Base-by-base conservation (phyloP, 2,888 invertebrate species). In the Euplexia lucipara region DNA sequence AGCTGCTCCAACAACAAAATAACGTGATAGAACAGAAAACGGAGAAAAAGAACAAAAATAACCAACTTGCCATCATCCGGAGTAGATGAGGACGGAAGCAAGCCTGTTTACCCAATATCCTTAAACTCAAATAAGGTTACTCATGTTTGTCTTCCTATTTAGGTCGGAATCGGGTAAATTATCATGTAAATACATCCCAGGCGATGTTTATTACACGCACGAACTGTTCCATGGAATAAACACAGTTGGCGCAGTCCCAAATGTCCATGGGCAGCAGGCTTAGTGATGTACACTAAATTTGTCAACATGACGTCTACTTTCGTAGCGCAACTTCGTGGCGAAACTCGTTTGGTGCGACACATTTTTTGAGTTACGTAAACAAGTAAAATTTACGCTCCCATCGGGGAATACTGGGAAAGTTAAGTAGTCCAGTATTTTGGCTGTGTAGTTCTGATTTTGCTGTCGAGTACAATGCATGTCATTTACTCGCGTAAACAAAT, bases 161-260 rank as follows among this genome's bases (percentile, higher is more conserved):
- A 76, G 62, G 73, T 70, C 53, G 41, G 48, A 70, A 78, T 72
- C 53, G 68, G 65, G 69, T 62, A 80, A 82, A 85, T 86, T 80
- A 81, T 83, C 82, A 89, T 89, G 88, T 85, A 84, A 87, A 89
- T 90, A 85, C 81, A 85, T 84, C 78, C 78, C 68, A 71, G 66
- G 80, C 74, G 69, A 83, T 86, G 83, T 83, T 84, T 87, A 87
- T 88, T 86, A 86, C 83, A 86, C 86, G 84, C 88, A 88, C 82
- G 85, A 86, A 86, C 82, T 83, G 86, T 87, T 87, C 79, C 75
- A 79, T 82, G 77, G 83, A 88, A 88, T 90, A 88, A 85, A 88
- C 86, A 87, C 80, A 88, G 84, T 92, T 92, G 92, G 92, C 90
- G 37, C 26, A 10, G 37, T 47, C 67, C 91, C 91, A 92, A 90